phyloP scores from a whole-genome alignment of 2,888 invertebrate species.

The Agriopis marginaria region DNA sequence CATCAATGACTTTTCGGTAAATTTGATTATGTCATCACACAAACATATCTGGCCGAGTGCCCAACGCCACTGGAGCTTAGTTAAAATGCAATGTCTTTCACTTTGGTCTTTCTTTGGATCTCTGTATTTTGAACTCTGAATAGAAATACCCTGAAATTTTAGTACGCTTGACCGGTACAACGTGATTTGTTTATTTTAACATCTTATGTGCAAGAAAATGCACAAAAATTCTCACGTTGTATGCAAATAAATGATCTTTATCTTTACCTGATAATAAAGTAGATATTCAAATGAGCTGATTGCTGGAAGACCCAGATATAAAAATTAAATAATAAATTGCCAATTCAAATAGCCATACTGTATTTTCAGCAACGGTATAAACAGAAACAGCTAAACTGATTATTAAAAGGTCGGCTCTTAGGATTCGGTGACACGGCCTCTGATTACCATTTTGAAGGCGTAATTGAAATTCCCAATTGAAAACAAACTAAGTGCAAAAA shows the following conservation, averaged over 20 bases:
- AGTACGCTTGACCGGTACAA: too few relatives aligned
- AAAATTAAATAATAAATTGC: neutral
- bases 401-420: conserved; percentile 45
- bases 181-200: too few relatives aligned
- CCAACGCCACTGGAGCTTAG: too few relatives aligned
- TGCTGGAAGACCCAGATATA: neutral
- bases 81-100: too few relatives aligned
- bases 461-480: conserved; percentile 34
- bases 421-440: conserved; percentile 49
- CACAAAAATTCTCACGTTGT: too few relatives aligned
- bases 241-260: too few relatives aligned
- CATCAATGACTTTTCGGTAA: too few relatives aligned
- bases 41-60: too few relatives aligned
- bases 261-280: neutral
- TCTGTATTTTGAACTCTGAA: too few relatives aligned
- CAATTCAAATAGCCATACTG: conserved; percentile 18
- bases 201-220: too few relatives aligned
- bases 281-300: neutral
- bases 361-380: conserved; percentile 22
- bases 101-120: too few relatives aligned
- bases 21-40: too few relatives aligned
- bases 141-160: neutral
- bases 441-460: conserved; percentile 49
- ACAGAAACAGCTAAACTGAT: conserved; percentile 45
- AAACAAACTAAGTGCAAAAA: conserved; percentile 33